Percentiles rank a stretch among this genome's conserved stretches.
phyloP scores from a whole-genome alignment of 1,140 invertebrate genomes.

The Saccostrea glomerata region DNA sequence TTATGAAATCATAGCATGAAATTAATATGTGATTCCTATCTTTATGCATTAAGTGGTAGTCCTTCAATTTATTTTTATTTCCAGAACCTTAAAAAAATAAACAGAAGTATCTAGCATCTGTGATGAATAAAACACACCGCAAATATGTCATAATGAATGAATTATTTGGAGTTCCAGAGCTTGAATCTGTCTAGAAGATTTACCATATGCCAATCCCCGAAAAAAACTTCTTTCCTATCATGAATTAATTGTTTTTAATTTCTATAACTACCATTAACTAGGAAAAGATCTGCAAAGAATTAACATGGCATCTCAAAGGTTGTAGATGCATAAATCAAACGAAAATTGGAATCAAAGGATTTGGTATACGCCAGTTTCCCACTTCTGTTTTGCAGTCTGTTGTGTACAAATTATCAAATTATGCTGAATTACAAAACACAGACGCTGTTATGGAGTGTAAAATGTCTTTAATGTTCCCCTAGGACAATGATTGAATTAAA shows the following conservation, averaged over 20 bases:
- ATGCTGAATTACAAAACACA: not conserved
- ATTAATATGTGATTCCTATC: slow-evolving; percentile 36
- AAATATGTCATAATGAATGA: slow-evolving; percentile 27
- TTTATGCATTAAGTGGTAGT: not conserved
- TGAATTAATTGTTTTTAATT: slow-evolving; percentile 36
- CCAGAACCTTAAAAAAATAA: slow-evolving; percentile 32
- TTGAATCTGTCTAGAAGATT: not conserved
- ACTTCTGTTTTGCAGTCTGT: not conserved
- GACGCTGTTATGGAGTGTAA: not conserved
- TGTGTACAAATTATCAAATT: slow-evolving; percentile 24
- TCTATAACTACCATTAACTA: not conserved
- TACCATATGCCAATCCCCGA: not conserved
- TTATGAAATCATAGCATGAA: slow-evolving; percentile 8
- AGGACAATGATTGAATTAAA: slow-evolving; percentile 16
- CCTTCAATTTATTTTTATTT: slow-evolving; percentile 29
- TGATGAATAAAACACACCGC: slow-evolving; percentile 1
- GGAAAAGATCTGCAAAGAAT: slow-evolving; percentile 27
- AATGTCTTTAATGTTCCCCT: not conserved
- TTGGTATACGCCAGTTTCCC: not conserved
- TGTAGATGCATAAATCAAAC: slow-evolving; percentile 25
- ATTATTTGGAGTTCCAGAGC: not conserved
- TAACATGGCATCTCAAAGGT: slow-evolving; percentile 22
- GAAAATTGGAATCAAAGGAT: not conserved
- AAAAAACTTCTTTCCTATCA: not conserved
- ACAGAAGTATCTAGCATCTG: slow-evolving; percentile 19